These are phyloP conservation scores for Tyrophagus putrescentiae DNA, from an alignment of 1,140 invertebrate species.

Conservation along the genomic window DNA sequence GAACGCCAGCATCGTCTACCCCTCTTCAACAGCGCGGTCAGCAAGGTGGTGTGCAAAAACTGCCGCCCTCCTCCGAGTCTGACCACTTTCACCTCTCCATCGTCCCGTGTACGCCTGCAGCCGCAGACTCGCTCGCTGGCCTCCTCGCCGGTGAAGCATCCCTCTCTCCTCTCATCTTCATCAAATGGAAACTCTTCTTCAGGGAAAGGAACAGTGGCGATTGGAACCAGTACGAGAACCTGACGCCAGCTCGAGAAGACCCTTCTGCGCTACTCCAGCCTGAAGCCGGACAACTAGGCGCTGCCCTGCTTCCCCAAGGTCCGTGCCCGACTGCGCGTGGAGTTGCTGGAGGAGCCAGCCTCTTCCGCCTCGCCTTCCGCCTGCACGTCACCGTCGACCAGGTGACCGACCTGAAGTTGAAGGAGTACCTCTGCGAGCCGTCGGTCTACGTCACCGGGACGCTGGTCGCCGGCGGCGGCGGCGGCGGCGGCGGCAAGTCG, in stretches of 20 bases:
- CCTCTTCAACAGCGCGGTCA: not conserved
- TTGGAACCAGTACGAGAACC: slow-evolving; percentile 1
- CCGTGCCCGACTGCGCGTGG: not conserved
- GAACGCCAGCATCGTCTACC: too few relatives aligned
- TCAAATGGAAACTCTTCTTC: not conserved
- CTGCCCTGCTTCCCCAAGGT: slow-evolving; percentile 10
- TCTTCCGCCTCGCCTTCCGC: not conserved
- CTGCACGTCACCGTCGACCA: not conserved
- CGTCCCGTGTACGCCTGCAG: slow-evolving; percentile 17
- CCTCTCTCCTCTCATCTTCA: not conserved
- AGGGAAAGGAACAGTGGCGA: not conserved
- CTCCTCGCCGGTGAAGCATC: not conserved
- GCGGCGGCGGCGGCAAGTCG: not conserved
- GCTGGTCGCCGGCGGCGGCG: slow-evolving; percentile 16
- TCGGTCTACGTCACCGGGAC: slow-evolving; percentile 20
- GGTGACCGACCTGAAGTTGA: slow-evolving; percentile 3
- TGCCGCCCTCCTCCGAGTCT: too few relatives aligned
- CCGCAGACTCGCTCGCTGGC: not conserved
- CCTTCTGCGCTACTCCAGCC: not conserved
- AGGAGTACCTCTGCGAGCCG: slow-evolving; percentile 21
- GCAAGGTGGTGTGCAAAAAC: too few relatives aligned
- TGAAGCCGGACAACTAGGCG: not conserved
- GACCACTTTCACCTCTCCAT: slow-evolving; percentile 23
- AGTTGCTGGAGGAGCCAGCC: not conserved
- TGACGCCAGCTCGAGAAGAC: slow-evolving; percentile 8